Conservation (phyloP, 2,797 vertebrate species). For the Pseudomugil tenellus region DNA sequence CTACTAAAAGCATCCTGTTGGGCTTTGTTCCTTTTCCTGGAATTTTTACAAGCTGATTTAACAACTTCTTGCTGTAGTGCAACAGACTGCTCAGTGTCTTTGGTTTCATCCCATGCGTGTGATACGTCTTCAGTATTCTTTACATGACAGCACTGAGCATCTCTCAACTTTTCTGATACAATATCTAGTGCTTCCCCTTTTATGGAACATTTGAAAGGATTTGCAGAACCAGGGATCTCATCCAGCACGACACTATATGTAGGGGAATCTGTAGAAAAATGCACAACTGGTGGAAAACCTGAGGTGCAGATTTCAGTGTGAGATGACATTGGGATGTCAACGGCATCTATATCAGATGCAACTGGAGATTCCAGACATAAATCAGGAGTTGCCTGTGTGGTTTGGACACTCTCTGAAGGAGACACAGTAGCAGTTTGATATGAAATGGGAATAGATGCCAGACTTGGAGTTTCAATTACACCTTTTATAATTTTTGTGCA, state of each 20-base stretch:
- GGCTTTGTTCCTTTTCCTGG: constrained; percentile 79
- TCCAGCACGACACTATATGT: constrained; percentile 12
- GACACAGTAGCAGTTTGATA: constrained; percentile 21
- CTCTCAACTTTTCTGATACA: constrained; percentile 21
- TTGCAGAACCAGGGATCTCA: constrained; percentile 3
- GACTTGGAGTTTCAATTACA: constrained; percentile 11
- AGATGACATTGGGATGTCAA: constrained; percentile 18
- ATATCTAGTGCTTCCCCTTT: constrained; percentile 19
- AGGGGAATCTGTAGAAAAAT: constrained; percentile 19
- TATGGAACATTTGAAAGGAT: constrained; percentile 20
- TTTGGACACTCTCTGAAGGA: constrained; percentile 14
- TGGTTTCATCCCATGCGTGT: constrained; percentile 45
- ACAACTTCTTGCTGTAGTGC: constrained; percentile 45
- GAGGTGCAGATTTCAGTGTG: constrained; percentile 24
- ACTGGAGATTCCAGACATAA: constrained; percentile 19
- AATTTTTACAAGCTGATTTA: constrained; percentile 65
- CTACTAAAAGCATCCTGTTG: constrained; percentile 63
- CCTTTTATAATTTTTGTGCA: constrained; percentile 1
- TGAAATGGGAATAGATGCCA: neutral
- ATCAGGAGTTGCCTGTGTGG: constrained; percentile 33
- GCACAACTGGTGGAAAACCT: constrained; percentile 22
- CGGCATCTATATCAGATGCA: constrained; percentile 3
- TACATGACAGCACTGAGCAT: constrained; percentile 27
- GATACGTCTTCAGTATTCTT: constrained; percentile 47
- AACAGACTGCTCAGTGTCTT: constrained; percentile 37